Base-by-base conservation (phyloP, 2,113 vertebrate species). In the Parus major region DNA sequence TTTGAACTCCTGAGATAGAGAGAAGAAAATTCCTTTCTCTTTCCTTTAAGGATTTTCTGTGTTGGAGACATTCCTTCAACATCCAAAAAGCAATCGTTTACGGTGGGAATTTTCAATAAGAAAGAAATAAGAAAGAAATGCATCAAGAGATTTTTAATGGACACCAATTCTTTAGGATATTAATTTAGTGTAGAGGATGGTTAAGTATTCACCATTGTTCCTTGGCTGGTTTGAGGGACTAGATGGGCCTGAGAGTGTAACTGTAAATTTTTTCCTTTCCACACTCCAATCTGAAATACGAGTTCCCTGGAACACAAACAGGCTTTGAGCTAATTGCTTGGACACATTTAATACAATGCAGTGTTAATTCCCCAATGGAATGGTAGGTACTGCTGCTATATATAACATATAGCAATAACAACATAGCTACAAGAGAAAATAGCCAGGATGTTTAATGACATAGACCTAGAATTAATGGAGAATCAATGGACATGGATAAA, bases 231-330 rank as follows among this genome's bases (percentile, higher is more conserved):
- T 76, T 85, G 73, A 80, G 75, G 78, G 89, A 66, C 70, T 80
- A 61, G 27, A 24, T 55, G 65, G 63, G 33, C 57, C 82, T 86
- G 65, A 88, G 20, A 86, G 27, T 42, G 15, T 68, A 68, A 82
- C 65, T 61, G 29, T 55, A 52, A 31, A 72, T 87, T 35, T 92
- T 86, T 97, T 84, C 91, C 89, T 96, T 92, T 87, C 83, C 86
- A 84, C 83, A 85, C 91, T 81, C 86, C 9, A 24, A 64, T 91
- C 46, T 92, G 80, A 95, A 89, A 72, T 92, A 82, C n/a, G 41
- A 91, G 70, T 53, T 87, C 73, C 24, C 46, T 92, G 73, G 50
- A 92, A 91, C 73, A 91, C 42, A 72, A 87, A 79, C 61, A 91
- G 23, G 10, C 10, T 91, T 93, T 89, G 70, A 93, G 59, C 8